Base-by-base conservation (phyloP, 2,888 invertebrate species). In the Seladonia tumulorum region DNA sequence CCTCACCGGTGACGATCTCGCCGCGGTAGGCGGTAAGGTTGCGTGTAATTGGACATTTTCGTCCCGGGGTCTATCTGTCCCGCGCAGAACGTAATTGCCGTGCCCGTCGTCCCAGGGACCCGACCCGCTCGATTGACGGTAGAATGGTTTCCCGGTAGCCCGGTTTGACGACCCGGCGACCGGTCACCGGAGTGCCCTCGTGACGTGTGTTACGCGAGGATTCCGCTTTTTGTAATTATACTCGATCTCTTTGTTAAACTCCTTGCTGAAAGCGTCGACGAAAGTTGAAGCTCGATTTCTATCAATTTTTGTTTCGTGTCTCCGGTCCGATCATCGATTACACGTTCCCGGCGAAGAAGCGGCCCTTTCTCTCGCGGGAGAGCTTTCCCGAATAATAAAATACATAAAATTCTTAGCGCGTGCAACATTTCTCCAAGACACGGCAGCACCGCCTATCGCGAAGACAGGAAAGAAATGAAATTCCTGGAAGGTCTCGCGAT, bases 31-130 rank as follows among this genome's bases (percentile, higher is more conserved):
- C 82, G 85, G 87, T 87, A 84, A 82, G 87, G 87, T 81, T 85
- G 87, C 87, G 88, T 87, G 87, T 88, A 88, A 88, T 88, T 87
- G 88, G 88, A 87, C 87, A 84, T 85, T 82, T 85, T 84, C 87
- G 87, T 49, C 60, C 73, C 39, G 79, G 49, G 47, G 77, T 74
- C 80, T 86, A 83, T 86, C 87, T 81, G 63, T 86, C 75, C 72
- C 77, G 77, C 74, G 68, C 80, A 63, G 75, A 76, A 80, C 68
- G 88, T 88, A 85, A 88, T 88, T 88, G 88, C 84, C 73, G 78
- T 57, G 74, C 47, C 70, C 78, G 73, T 75, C 53, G 8, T 18
- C 8, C 29, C 68, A 22, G 39, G n/a, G 22, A 35, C 18, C 22
- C 18, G 22, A 35, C 18, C 22, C 18, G 25, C 25, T 2, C 75